A percentile compares a stretch with the other conserved stretches of the same genome.
These are phyloP conservation scores for Atopsyche davidsoni DNA, from an alignment of 1,140 invertebrate species.

Conservation along the genomic window DNA sequence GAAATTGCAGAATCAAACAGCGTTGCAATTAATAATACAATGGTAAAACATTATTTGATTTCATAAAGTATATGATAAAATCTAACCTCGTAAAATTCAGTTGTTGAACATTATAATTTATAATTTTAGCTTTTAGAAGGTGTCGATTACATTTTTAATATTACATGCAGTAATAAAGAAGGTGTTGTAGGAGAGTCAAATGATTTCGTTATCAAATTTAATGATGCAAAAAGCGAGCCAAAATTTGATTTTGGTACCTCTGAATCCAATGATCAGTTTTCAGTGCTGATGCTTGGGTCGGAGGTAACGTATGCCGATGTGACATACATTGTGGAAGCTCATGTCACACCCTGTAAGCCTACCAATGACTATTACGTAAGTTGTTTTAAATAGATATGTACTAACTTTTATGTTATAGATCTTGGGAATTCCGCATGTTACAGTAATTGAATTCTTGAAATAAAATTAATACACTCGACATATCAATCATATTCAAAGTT, in stretches of 20 bases:
- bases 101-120: neutral
- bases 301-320: constrained; percentile 25
- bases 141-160: constrained; percentile 23
- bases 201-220: constrained; percentile 22
- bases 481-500: too few species aligned
- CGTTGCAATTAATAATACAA: constrained; percentile 24
- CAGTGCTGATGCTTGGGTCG: constrained; percentile 25
- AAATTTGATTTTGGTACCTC: constrained; percentile 11
- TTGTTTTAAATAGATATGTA: too few species aligned
- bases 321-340: constrained; percentile 20
- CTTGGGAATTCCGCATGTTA: too few species aligned
- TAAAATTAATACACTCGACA: too few species aligned
- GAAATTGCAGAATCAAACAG: constrained; percentile 21
- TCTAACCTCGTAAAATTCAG: neutral
- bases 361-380: constrained; percentile 27
- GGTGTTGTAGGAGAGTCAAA: constrained; percentile 18
- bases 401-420: too few species aligned
- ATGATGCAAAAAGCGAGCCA: constrained; percentile 20
- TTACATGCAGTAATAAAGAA: constrained; percentile 19
- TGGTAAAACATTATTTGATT: constrained; percentile 15
- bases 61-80: constrained; percentile 1
- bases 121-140: constrained; percentile 22
- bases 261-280: constrained; percentile 15
- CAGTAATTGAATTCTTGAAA: too few species aligned
- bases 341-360: constrained; percentile 25